Percentiles rank a stretch among this genome's conserved stretches.
phyloP scores from a whole-genome alignment of 2,113 vertebrate genomes.

The Pseudorectes ferrugineus region DNA sequence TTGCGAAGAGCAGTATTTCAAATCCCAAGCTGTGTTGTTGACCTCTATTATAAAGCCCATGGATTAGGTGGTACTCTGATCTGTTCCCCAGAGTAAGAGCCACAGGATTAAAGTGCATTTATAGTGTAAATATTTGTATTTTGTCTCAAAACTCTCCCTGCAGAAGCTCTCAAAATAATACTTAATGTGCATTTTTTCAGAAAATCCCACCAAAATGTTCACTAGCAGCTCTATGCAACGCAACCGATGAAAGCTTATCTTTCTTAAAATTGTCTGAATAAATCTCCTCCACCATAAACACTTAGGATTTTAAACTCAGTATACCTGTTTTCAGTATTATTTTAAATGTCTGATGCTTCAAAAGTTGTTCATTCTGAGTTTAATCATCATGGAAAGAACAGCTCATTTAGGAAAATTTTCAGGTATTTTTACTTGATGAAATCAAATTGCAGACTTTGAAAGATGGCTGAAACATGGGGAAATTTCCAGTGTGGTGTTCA shows the following conservation, averaged over 20 bases:
- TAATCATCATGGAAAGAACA: neutral
- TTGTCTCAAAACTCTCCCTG: neutral
- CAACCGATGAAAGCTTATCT: neutral
- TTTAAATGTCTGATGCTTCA: neutral
- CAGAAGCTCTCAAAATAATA: neutral
- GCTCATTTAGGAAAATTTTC: neutral
- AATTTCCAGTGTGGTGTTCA: neutral
- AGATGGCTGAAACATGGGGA: neutral
- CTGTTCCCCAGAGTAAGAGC: neutral
- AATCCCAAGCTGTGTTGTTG: neutral
- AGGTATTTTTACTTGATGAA: neutral
- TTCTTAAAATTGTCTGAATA: neutral
- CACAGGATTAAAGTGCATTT: neutral
- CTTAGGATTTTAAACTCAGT: neutral
- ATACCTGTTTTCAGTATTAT: neutral
- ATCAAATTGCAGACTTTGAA: neutral
- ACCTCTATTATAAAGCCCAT: neutral
- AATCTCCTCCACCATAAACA: neutral
- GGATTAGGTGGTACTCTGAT: slow-evolving; percentile 1
- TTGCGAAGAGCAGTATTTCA: neutral
- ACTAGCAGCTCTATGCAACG: neutral
- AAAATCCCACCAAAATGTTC: neutral
- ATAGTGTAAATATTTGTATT: neutral
- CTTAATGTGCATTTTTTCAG: neutral
- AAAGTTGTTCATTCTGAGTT: neutral